Base-by-base conservation (phyloP, 2,888 invertebrate species). In the Steinernema scapterisci region DNA sequence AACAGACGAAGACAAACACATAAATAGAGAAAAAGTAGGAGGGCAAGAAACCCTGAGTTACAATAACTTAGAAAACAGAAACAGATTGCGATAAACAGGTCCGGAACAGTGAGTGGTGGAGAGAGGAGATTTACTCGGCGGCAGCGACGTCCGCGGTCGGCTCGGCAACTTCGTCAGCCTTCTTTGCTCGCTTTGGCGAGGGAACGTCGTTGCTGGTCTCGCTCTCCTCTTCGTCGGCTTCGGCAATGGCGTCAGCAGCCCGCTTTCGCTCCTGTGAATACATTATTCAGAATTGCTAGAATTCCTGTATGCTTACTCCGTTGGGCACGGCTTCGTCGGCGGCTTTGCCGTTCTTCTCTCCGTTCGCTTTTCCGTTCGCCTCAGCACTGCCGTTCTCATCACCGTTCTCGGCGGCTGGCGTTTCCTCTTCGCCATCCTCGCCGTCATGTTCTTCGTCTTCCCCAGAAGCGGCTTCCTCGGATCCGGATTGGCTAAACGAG, bases 141-240 rank as follows among this genome's bases (percentile, higher is more conserved):
- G 38, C 63, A 31, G 27, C 63, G 6, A 27, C 63, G 16, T 63
- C 63, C 16, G 31, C 63, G 16, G 27, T 27, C 9, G 63, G 31
- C n/a, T 63, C 63, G 38, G 38, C 31, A n/a, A 63, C 63, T 3
- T 38, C 38, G 1, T 63, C 63, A 1, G 63, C 31, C 63, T 63
- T 63, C 38, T 63, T 63, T 16, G 63, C 63, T 9, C 63, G 63
- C 63, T 63, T 63, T 3, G 63, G 63, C 2, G 63, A 63, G 11
- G 63, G 63, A 16, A 63, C 63, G 16, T 63, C 63, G 38, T 63
- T 63, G 63, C 63, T 63, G 31, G 63, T 63, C 19, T 63, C 63
- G 63, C 63, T 63, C 63, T 63, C 63, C 63, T 63, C 63, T 63
- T 63, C 63, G 13, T 63, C 63, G 38, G 63, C 63, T 5, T 63